phyloP scores from a whole-genome alignment of 2,113 vertebrate species.

The Prinia subflava region DNA sequence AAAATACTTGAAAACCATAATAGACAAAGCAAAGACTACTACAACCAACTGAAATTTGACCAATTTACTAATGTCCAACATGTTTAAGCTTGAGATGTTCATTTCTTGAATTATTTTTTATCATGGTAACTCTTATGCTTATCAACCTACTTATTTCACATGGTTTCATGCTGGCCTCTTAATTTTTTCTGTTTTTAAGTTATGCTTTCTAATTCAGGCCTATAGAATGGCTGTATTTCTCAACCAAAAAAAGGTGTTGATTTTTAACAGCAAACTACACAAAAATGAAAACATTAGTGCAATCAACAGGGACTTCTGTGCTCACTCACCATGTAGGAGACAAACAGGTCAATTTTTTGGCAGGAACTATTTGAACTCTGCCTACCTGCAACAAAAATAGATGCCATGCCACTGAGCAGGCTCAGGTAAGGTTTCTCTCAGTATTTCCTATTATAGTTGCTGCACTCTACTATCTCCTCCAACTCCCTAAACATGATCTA shows the following conservation, averaged over 20 bases:
- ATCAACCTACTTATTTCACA: not conserved
- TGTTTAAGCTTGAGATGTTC: not conserved
- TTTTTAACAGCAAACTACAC: not conserved
- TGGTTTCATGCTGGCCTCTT: not conserved
- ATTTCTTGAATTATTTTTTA: not conserved
- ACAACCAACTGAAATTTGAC: not conserved
- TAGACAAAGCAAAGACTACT: not conserved
- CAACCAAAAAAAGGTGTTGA: not conserved
- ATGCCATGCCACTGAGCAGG: not conserved
- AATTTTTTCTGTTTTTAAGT: not conserved
- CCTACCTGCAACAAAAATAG: not conserved
- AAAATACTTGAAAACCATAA: not conserved
- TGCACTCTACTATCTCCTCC: not conserved
- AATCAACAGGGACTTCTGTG: not conserved
- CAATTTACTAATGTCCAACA: not conserved
- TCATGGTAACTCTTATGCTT: not conserved
- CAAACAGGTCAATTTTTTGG: not conserved
- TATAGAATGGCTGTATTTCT: not conserved
- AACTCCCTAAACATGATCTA: not conserved
- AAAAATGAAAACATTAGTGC: not conserved
- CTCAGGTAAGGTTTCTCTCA: not conserved
- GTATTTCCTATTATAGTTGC: not conserved
- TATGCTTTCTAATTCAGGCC: not conserved
- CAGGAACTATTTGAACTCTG: not conserved
- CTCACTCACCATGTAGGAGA: not conserved